phyloP scores from a whole-genome alignment of 2,888 invertebrate species.

The Ornithoptera priamus region DNA sequence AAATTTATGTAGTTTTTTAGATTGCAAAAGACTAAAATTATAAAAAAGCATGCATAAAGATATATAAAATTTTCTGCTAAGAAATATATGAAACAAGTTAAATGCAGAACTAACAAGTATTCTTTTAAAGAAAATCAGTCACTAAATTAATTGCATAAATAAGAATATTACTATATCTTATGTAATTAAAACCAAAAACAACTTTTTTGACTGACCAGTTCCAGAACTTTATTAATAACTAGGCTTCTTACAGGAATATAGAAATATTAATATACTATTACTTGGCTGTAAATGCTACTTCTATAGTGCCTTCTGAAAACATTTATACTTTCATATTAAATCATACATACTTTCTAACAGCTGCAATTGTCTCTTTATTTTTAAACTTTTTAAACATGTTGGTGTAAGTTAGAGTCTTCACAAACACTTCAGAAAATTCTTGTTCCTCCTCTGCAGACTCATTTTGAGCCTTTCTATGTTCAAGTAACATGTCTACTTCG shows the following conservation, averaged over 20 bases:
- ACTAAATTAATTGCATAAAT: too few relatives aligned
- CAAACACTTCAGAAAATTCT: constrained; percentile 98
- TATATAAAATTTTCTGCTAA: background rate
- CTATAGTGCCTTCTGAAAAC: too few relatives aligned
- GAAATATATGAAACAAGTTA: background rate
- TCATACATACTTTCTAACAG: constrained; percentile 91
- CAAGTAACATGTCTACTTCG: constrained; percentile 96
- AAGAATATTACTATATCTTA: too few relatives aligned
- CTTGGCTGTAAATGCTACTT: too few relatives aligned
- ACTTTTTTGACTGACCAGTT: too few relatives aligned
- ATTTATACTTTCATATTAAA: background rate
- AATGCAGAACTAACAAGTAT: background rate
- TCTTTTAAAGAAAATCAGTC: too few relatives aligned
- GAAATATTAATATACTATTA: too few relatives aligned
- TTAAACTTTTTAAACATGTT: constrained; percentile 98
- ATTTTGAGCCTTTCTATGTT: constrained; percentile 98
- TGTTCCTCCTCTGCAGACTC: constrained; percentile 99
- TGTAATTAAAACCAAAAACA: too few relatives aligned
- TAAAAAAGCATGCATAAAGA: background rate
- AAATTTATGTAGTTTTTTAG: constrained; percentile 98
- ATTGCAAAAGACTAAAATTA: constrained; percentile 89
- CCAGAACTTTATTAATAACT: too few relatives aligned
- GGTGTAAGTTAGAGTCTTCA: constrained; percentile 98
- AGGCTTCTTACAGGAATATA: too few relatives aligned
- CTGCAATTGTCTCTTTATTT: constrained; percentile 98